A percentile compares a stretch with the other conserved stretches of the same genome.
Evolutionary conservation across 2,888 invertebrate species (phyloP).

Genomic region (Plusia festucae): DNA sequence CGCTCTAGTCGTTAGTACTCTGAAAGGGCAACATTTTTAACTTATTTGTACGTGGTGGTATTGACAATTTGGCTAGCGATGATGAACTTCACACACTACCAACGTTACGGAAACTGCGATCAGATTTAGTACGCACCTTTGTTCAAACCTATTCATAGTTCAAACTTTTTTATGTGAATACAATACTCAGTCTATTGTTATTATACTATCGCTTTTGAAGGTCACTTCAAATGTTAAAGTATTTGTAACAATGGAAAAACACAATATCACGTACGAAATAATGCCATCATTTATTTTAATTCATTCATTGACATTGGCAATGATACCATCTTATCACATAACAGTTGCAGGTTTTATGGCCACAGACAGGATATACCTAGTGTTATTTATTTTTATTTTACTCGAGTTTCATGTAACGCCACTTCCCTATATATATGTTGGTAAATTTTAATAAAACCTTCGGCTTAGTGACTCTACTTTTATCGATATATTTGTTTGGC

Average conservation of each 20-base stretch:
- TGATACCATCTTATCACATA: constrained; percentile 51
- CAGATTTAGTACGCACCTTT: constrained; percentile 53
- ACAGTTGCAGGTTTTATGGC: constrained; percentile 25
- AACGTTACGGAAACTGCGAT: constrained; percentile 41
- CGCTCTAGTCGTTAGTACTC: neutral
- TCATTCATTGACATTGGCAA: constrained; percentile 51
- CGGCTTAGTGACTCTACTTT: neutral
- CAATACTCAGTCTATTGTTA: constrained; percentile 27
- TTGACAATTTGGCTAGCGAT: constrained; percentile 23
- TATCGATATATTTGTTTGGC: constrained; percentile 8
- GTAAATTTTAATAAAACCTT: constrained; percentile 7
- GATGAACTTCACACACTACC: constrained; percentile 37
- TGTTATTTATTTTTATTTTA: constrained; percentile 8
- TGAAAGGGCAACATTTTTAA: constrained; percentile 16
- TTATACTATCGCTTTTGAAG: constrained; percentile 47
- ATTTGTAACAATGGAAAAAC: constrained; percentile 44
- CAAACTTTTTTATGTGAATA: constrained; percentile 34
- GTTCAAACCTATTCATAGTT: constrained; percentile 33
- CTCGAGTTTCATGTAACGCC: neutral
- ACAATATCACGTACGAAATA: constrained; percentile 33
- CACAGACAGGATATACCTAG: neutral
- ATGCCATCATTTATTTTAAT: constrained; percentile 45
- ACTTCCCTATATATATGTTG: neutral
- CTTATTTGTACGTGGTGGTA: constrained; percentile 13
- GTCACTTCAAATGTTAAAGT: constrained; percentile 29